phyloP scores from a whole-genome alignment of 2,888 invertebrate genomes.

The Zaprionus bogoriensis region DNA sequence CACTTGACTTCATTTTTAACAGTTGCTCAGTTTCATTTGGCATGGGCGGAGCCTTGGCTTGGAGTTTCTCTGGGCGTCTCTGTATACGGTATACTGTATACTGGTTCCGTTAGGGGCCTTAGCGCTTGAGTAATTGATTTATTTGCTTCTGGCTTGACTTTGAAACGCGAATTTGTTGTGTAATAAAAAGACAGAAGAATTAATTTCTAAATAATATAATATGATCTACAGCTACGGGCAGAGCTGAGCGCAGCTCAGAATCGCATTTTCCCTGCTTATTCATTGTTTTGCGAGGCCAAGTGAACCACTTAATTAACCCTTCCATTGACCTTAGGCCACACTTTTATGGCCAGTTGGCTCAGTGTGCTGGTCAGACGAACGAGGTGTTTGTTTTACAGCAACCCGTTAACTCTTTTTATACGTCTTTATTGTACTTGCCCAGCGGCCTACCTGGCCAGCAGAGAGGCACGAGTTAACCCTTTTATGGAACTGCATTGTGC shows the following conservation, averaged over 20 bases:
- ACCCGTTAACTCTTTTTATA: constrained; percentile 49
- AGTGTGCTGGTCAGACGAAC: constrained; percentile 12
- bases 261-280: neutral
- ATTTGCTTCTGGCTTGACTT: neutral
- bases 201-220: no score
- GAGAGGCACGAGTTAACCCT: constrained; percentile 51
- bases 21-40: constrained; percentile 63
- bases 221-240: no score
- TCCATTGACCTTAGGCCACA: constrained; percentile 35
- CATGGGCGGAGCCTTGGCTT: constrained; percentile 64
- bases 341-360: constrained; percentile 29
- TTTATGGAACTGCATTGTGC: constrained; percentile 61
- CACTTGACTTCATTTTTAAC: constrained; percentile 74
- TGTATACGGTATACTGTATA: neutral
- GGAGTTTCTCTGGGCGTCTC: constrained; percentile 14
- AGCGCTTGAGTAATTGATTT: constrained; percentile 22
- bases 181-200: no score
- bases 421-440: constrained; percentile 9
- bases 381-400: constrained; percentile 33
- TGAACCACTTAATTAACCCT: constrained; percentile 22
- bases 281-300: neutral
- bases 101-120: constrained; percentile 16
- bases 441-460: constrained; percentile 34
- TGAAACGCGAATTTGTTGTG: neutral
- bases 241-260: no score